phyloP scores from a whole-genome alignment of 2,888 invertebrate genomes.

The Polyommatus iphigenia region DNA sequence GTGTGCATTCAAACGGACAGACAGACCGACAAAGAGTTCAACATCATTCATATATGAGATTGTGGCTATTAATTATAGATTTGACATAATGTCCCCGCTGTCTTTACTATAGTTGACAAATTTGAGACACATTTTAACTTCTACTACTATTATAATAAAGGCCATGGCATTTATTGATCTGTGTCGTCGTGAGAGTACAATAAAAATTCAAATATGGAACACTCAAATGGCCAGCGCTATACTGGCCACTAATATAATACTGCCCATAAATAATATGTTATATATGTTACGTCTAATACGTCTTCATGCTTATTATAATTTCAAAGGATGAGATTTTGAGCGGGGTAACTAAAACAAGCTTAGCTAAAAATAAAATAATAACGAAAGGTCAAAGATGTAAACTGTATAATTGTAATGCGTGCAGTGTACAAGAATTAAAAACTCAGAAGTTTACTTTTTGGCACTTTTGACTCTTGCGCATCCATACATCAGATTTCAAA shows the following conservation, averaged over 20 bases:
- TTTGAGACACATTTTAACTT: neutral
- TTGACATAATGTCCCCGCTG: slow-evolving; percentile 68
- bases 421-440: no score
- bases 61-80: slow-evolving; percentile 79
- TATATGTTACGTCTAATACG: neutral
- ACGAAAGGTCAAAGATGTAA: neutral
- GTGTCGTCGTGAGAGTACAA: slow-evolving; percentile 10
- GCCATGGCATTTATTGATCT: neutral
- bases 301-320: slow-evolving; percentile 21
- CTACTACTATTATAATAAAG: neutral
- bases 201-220: slow-evolving; percentile 22
- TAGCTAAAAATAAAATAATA: neutral
- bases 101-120: neutral
- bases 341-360: neutral
- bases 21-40: slow-evolving; percentile 73
- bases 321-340: slow-evolving; percentile 5
- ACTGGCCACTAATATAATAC: slow-evolving; percentile 13
- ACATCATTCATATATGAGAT: slow-evolving; percentile 77
- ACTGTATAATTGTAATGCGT: neutral
- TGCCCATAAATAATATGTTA: slow-evolving; percentile 14
- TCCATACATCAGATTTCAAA: no score
- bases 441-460: no score
- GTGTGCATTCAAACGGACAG: slow-evolving; percentile 62
- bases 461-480: no score
- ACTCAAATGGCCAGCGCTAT: slow-evolving; percentile 7